Evolutionary conservation across 64 coral and sea anemone species (phyloP), one percentile per base, ranked within the genome.

Genomic region (Montipora sp.): DNA sequence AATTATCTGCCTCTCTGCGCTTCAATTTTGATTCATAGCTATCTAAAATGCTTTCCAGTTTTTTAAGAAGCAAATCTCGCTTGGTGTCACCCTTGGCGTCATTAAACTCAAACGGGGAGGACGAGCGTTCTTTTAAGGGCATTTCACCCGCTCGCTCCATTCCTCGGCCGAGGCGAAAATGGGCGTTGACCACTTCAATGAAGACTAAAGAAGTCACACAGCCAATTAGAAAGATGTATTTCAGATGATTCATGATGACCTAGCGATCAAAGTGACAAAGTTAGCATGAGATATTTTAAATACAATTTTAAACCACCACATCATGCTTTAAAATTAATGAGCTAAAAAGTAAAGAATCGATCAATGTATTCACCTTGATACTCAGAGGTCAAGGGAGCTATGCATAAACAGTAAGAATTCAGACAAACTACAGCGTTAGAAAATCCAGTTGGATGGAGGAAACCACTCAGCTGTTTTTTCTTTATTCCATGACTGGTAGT

Each of bases 161-260:
- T 85, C 82, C 82, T 5, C 82, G 82, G 10, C 82, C 82, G 65
- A 85, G 82, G 48, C 82, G 82, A 51, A 85, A 85, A 63, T 85
- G 82, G 10, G 82, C 82, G 45, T 85, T 85, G 63, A 63, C n/a
- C 45, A 85, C 14, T 50, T 85, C 82, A 16, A 23, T 43, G 45
- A 85, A 72, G 5, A 85, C 36, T 8, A 85, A 71, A 70, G 82
- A 71, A 51, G 82, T 50, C 7, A 85, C 16, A 46, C 61, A 85
- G 82, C 44, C 82, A 12, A 85, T 71, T 0, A 85, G 82, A 51
- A 85, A 65, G 46, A 85, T 71, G 13, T 71, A 71, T 72, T 67
- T 85, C 47, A 85, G 45, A 9, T 85, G 61, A 43, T 85, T 72
- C 82, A 85, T 85, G 8, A 71, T 85, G 10, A 85, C 20, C 82